Evolutionary conservation across 1,140 invertebrate genomes (phyloP), one percentile per base, ranked within the genome.

Genomic region (Heterodera schachtii): DNA sequence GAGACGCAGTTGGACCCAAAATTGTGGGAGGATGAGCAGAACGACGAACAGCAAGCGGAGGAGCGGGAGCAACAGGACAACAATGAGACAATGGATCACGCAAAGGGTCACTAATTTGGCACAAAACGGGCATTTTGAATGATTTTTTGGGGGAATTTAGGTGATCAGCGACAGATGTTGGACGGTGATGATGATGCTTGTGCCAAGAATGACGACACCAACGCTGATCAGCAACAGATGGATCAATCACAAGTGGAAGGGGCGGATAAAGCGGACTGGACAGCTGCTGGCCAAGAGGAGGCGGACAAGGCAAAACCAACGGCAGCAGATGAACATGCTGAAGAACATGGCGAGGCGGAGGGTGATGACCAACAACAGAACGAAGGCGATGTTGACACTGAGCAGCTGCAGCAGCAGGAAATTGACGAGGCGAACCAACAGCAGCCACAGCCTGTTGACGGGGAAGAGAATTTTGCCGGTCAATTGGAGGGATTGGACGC

Each of bases 11-110:
- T 89, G 16, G 88, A 89, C 77, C 88, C 88, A 31, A 82, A 90
- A 31, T 74, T 89, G 41, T 89, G 89, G 88, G 85, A 88, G 69
- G 31, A 31, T 31, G 31, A 31, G 31, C 31, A 31, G 31, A 31
- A 31, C 31, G 31, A 31, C 31, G 31, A 31, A 31, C 81, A 85
- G 16, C 94, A 85, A 13, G 94, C 96, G 87, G 95, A 97, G 91
- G 95, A 98, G 77, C 94, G 97, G 80, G 94, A 94, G 16, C 95
- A 97, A 81, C 94, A 97, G 90, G 96, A 97, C 91, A 95, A 95
- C 74, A 94, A 93, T 6, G 93, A 95, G 93, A 84, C 91, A 83
- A 90, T 92, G 94, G 57, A 92, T 43, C 43, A 19, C 52, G 41
- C 31, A 31, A 31, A 31, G 31, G 31, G 13, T 52, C 57, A 52